phyloP scores from a whole-genome alignment of 2,888 invertebrate genomes.

The Lacanobia wlatinum region DNA sequence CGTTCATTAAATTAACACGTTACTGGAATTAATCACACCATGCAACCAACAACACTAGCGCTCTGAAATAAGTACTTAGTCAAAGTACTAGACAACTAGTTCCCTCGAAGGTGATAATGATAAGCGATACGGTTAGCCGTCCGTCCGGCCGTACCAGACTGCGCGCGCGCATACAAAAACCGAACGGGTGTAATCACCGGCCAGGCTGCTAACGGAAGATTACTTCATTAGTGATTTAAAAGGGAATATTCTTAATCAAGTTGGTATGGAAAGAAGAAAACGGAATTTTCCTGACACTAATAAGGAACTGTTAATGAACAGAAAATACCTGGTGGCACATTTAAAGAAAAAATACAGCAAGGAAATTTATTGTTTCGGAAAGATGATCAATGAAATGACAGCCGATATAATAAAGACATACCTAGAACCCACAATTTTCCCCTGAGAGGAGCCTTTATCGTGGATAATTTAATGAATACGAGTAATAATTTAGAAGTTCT shows the following conservation, averaged over 20 bases:
- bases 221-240: constrained; percentile 50
- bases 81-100: constrained; percentile 24
- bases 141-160: constrained; percentile 30
- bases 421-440: neutral
- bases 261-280: neutral
- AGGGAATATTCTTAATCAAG: constrained; percentile 12
- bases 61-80: constrained; percentile 17
- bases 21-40: neutral
- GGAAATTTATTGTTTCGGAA: neutral
- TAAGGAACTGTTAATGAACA: neutral
- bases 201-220: constrained; percentile 45
- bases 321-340: neutral
- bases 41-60: neutral
- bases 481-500: neutral
- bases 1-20: no score
- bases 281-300: neutral
- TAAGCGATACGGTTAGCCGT: constrained; percentile 52
- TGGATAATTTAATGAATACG: neutral
- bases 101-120: constrained; percentile 50
- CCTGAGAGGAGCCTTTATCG: neutral
- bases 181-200: constrained; percentile 51
- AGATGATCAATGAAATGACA: neutral
- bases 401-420: neutral
- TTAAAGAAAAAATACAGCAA: neutral
- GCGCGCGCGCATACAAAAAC: constrained; percentile 44